Conservation (phyloP, 2,888 invertebrate genomes). For the Tipula unca region DNA sequence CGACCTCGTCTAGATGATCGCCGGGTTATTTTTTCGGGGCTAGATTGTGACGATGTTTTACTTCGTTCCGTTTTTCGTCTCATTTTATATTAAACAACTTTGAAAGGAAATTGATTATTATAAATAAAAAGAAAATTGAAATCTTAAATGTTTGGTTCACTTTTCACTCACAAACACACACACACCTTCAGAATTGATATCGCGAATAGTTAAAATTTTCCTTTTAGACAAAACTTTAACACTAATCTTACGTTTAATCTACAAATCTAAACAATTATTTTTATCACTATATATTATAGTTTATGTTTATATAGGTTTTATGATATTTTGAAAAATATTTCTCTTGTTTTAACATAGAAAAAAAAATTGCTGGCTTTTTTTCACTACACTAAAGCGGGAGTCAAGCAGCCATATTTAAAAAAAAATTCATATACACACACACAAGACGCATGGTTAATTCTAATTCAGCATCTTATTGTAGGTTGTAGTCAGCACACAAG, state of each 20-base stretch:
- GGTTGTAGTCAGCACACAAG: neutral
- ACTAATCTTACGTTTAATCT: neutral
- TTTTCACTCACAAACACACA: neutral
- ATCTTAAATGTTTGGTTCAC: neutral
- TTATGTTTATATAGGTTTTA: neutral
- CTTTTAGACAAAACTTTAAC: neutral
- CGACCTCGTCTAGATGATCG: conserved; percentile 43
- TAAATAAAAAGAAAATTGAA: neutral
- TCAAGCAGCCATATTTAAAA: neutral
- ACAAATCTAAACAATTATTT: neutral
- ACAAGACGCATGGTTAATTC: neutral
- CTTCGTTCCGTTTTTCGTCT: conserved; percentile 66
- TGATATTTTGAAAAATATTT: neutral
- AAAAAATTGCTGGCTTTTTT: neutral
- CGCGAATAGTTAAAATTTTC: neutral
- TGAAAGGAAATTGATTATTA: neutral
- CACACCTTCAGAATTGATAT: neutral
- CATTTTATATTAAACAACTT: conserved; percentile 42
- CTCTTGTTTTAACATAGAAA: neutral
- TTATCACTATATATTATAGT: neutral
- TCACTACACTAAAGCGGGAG: neutral
- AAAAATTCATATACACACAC: neutral
- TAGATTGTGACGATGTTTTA: conserved; percentile 58
- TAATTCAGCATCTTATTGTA: neutral
- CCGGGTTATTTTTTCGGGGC: conserved; percentile 37